phyloP scores from a whole-genome alignment of 1,140 invertebrate genomes.

The Listronotus bonariensis region DNA sequence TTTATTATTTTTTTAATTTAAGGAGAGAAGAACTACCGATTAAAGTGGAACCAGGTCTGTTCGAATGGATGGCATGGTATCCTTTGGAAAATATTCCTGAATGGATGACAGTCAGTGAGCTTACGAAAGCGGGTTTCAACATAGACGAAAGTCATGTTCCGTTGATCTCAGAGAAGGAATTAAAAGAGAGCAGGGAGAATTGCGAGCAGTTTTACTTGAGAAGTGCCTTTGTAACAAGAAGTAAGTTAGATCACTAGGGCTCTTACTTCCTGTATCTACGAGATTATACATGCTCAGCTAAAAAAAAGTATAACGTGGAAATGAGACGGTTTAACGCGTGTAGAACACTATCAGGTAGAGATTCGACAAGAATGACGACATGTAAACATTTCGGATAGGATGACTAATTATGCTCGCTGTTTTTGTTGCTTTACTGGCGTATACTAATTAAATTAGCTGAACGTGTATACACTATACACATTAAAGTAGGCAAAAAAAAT shows the following conservation, averaged over 20 bases:
- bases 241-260: conserved; percentile 9
- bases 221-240: conserved; percentile 60
- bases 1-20: background rate
- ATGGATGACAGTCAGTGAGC: conserved; percentile 78
- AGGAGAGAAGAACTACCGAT: conserved; percentile 47
- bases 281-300: background rate
- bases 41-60: conserved; percentile 78
- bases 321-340: no score
- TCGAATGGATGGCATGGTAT: conserved; percentile 94
- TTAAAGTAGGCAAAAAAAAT: no score
- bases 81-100: conserved; percentile 72
- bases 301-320: no score
- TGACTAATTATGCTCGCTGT: no score
- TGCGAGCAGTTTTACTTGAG: conserved; percentile 78
- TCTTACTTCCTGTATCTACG: background rate
- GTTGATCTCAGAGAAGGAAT: conserved; percentile 62
- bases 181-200: conserved; percentile 63
- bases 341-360: no score
- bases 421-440: no score
- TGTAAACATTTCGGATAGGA: no score
- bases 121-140: conserved; percentile 75
- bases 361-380: no score
- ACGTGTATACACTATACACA: no score
- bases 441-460: no score
- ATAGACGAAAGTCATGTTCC: conserved; percentile 74